Percentiles rank a stretch among this genome's conserved stretches.
Evolutionary conservation across 2,888 invertebrate species (phyloP).

Genomic region (Encarsia formosa): DNA sequence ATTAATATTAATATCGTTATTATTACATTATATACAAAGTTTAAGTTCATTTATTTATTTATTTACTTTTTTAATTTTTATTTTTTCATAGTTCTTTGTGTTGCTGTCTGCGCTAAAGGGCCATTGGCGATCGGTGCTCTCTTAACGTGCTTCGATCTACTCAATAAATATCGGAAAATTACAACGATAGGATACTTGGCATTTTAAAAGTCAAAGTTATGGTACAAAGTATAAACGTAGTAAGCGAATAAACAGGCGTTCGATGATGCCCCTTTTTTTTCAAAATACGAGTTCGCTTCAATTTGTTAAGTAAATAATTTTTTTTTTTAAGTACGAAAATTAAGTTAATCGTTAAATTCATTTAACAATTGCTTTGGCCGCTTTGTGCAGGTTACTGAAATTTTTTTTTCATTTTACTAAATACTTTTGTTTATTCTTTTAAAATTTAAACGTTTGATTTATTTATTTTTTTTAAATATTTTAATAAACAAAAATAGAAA

Average conservation of each 20-base stretch:
- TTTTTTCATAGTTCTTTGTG: too few species aligned
- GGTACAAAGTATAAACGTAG: slow-evolving; percentile 21
- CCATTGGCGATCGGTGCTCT: slow-evolving; percentile 16
- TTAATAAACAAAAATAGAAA: not conserved
- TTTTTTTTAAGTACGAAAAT: not conserved
- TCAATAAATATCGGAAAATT: slow-evolving; percentile 11
- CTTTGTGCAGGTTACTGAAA: not conserved
- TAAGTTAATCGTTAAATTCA: too few species aligned
- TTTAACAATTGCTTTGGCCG: not conserved
- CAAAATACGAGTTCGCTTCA: slow-evolving; percentile 21
- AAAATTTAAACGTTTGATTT: not conserved
- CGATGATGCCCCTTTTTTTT: slow-evolving; percentile 16
- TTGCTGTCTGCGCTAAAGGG: slow-evolving; percentile 38
- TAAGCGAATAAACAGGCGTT: slow-evolving; percentile 17
- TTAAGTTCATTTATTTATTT: slow-evolving; percentile 29
- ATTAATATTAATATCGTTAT: slow-evolving; percentile 28
- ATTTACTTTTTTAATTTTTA: too few species aligned
- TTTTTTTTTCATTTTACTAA: not conserved
- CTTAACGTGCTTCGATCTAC: slow-evolving; percentile 5
- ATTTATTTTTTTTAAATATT: not conserved
- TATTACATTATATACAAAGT: slow-evolving; percentile 46
- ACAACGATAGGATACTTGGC: slow-evolving; percentile 16
- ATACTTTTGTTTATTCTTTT: not conserved
- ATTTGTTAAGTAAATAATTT: slow-evolving; percentile 4
- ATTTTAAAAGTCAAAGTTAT: slow-evolving; percentile 17